A percentile compares a stretch with the other conserved stretches of the same genome.
phyloP scores from a whole-genome alignment of 2,113 vertebrate genomes.

The Promerops cafer region DNA sequence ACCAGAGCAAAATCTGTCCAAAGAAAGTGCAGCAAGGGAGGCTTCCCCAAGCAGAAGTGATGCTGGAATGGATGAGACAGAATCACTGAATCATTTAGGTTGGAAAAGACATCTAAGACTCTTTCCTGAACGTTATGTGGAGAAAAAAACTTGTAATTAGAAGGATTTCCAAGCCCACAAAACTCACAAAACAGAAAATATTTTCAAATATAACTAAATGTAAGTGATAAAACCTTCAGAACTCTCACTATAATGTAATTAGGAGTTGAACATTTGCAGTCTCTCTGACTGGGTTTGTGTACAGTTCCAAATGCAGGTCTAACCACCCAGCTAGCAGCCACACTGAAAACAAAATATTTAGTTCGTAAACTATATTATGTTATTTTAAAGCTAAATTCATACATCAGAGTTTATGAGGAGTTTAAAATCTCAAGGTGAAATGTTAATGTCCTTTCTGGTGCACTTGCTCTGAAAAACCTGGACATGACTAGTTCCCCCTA shows the following conservation, averaged over 20 bases:
- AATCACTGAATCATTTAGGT: background rate
- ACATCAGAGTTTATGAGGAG: conserved; percentile 29
- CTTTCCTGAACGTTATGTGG: background rate
- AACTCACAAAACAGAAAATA: background rate
- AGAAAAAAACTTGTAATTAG: background rate
- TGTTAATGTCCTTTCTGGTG: conserved; percentile 34
- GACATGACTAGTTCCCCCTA: conserved; percentile 31
- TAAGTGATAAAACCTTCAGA: background rate
- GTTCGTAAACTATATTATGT: background rate
- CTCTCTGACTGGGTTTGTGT: background rate
- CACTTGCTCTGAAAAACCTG: conserved; percentile 57
- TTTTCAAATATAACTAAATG: background rate
- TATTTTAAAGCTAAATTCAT: background rate
- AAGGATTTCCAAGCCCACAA: background rate
- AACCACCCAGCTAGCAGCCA: background rate
- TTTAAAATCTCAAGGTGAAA: conserved; percentile 34
- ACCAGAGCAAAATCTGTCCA: background rate
- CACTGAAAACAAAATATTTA: background rate
- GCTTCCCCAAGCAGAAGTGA: background rate
- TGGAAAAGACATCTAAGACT: background rate
- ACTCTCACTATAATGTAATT: background rate
- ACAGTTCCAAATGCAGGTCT: background rate
- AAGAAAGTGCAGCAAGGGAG: background rate
- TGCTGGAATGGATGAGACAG: background rate
- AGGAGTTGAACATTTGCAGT: background rate